Evolutionary conservation across 2,888 invertebrate genomes (phyloP).

Genomic region (Eupithecia dodoneata): DNA sequence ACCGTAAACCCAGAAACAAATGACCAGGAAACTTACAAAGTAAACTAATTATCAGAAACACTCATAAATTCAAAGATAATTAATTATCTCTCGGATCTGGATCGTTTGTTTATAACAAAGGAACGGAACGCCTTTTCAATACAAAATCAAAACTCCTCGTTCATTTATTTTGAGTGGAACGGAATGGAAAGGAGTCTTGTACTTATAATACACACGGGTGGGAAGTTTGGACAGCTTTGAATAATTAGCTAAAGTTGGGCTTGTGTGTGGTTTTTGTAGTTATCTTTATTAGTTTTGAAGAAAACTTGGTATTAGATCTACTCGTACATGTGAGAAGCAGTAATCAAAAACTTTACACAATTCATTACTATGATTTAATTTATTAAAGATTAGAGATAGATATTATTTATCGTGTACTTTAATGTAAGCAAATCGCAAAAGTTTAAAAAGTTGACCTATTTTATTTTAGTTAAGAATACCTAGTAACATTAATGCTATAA

Average conservation of each 20-base stretch:
- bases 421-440: no score
- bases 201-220: conserved; percentile 21
- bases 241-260: not conserved
- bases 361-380: no score
- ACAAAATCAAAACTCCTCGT: conserved; percentile 59
- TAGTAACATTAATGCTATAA: no score
- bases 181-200: conserved; percentile 22
- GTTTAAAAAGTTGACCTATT: no score
- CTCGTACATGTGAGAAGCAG: no score
- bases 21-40: conserved; percentile 16
- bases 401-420: no score
- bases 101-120: conserved; percentile 44
- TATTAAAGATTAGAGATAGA: no score
- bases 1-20: conserved; percentile 1
- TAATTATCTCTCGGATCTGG: conserved; percentile 29
- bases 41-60: conserved; percentile 21
- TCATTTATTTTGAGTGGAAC: conserved; percentile 29
- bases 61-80: conserved; percentile 25
- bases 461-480: no score
- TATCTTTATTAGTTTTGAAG: no score
- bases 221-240: conserved; percentile 27
- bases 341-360: no score
- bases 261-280: not conserved
- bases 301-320: no score
- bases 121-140: conserved; percentile 60